Percentiles rank a stretch among this genome's conserved stretches.
These are phyloP conservation scores for Hirtodrosophila confusa DNA, from an alignment of 2,888 invertebrate species.

Conservation along the genomic window DNA sequence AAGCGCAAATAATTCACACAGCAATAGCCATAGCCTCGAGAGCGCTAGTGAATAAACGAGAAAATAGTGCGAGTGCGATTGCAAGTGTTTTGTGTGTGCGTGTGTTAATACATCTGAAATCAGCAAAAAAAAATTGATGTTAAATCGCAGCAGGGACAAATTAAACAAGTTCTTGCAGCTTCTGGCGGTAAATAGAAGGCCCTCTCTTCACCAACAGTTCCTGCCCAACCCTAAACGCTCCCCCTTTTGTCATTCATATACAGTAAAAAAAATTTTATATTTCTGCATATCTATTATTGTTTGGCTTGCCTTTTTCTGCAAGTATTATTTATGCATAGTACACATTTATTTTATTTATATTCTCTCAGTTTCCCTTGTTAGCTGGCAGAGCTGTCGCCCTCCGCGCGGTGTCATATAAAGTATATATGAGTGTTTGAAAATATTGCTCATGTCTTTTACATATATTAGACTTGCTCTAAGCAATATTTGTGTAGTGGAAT, in stretches of 20 bases:
- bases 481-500: slow-evolving; percentile 53
- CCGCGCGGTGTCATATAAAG: slow-evolving; percentile 30
- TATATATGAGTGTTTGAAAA: slow-evolving; percentile 34
- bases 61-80: slow-evolving; percentile 64
- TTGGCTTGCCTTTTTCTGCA: slow-evolving; percentile 53
- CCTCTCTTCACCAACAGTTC: slow-evolving; percentile 14
- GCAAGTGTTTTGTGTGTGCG: slow-evolving; percentile 59
- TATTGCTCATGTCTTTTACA: slow-evolving; percentile 27
- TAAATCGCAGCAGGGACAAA: slow-evolving; percentile 83
- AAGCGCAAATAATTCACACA: slow-evolving; percentile 65
- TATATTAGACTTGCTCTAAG: slow-evolving; percentile 27
- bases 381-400: slow-evolving; percentile 41
- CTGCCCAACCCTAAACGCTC: slow-evolving; percentile 60
- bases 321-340: slow-evolving; percentile 74
- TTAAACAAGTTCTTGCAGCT: slow-evolving; percentile 83
- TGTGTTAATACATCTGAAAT: slow-evolving; percentile 57
- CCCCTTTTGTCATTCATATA: slow-evolving; percentile 53
- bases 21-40: slow-evolving; percentile 53
- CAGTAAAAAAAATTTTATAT: slow-evolving; percentile 23
- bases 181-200: slow-evolving; percentile 80
- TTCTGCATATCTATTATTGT: slow-evolving; percentile 63
- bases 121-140: slow-evolving; percentile 79
- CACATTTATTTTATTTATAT: slow-evolving; percentile 65
- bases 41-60: slow-evolving; percentile 66
- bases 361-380: slow-evolving; percentile 29